Evolutionary conservation across 2,113 vertebrate species (phyloP), one percentile per base, ranked within the genome.

Genomic region (Equus quagga): DNA sequence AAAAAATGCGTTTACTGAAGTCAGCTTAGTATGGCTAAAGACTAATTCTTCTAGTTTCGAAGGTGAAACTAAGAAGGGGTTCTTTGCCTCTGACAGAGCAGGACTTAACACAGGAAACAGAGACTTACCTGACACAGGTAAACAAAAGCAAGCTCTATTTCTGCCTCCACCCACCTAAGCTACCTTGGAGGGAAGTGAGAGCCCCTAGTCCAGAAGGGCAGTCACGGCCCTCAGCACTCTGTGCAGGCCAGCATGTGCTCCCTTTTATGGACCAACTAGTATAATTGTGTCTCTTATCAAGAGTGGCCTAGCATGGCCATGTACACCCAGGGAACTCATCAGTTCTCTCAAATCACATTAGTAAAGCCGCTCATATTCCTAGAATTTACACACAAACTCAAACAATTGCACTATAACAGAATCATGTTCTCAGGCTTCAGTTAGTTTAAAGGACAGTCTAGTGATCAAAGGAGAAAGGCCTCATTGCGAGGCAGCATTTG

Each of bases 361-460:
- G 73, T 28, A 92, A 97, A 96, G 73, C 75, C 54, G 90, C 44
- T 36, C 69, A 6, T 91, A 91, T n/a, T 90, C 41, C 88, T 96
- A 75, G 76, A 96, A 91, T 73, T 93, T 64, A 96, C 95, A 91
- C 82, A 73, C 82, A 83, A 79, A 96, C 78, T 56, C 92, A 96
- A 64, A 92, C 36, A 49, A 73, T 44, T 33, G 41, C 31, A 36
- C 33, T 11, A 0, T 72, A 91, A 69, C 56, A 95, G 93, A 92
- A 88, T 54, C 56, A 64, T 28, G 31, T 51, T 62, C 67, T 72
- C 31, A 33, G 81, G 58, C 54, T 79, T 86, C 33, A 26, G 0
- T 82, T 83, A 65, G 88, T 51, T 82, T 76, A 91, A 26, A n/a
- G 64, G 36, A 56, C 31, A 80, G 21, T 23, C 56, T 76, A 83